phyloP scores from a whole-genome alignment of 2,797 vertebrate genomes.

The Atherinosoma microstoma region DNA sequence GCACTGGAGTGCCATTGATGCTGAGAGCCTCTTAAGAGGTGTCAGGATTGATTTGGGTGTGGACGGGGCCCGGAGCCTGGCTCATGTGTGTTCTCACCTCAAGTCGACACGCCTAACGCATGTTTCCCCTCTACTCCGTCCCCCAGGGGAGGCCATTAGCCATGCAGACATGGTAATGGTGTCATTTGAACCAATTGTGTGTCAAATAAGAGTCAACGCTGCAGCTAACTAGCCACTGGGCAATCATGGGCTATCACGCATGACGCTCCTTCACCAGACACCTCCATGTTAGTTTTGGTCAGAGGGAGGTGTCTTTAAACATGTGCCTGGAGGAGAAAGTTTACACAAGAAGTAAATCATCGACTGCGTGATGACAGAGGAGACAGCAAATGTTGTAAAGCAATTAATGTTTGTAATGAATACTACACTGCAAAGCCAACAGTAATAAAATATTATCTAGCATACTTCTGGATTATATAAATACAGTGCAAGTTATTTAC shows the following conservation, averaged over 20 bases:
- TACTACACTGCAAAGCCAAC: conserved; percentile 33
- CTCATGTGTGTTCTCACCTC: conserved; percentile 87
- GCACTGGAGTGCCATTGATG: conserved; percentile 80
- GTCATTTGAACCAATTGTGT: conserved; percentile 84
- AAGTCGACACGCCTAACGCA: conserved; percentile 78
- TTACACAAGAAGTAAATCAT: conserved; percentile 62
- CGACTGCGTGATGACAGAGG: conserved; percentile 54
- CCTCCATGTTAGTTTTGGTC: conserved; percentile 50
- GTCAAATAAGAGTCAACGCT: conserved; percentile 79
- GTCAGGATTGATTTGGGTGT: conserved; percentile 80
- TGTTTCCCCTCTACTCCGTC: conserved; percentile 67
- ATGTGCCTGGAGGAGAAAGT: conserved; percentile 36
- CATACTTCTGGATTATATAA: conserved; percentile 8
- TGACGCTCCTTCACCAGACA: conserved; percentile 45
- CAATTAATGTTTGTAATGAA: conserved; percentile 67
- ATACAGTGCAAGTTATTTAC: conserved; percentile 22
- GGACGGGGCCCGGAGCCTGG: conserved; percentile 74
- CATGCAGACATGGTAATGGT: conserved; percentile 84
- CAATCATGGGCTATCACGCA: conserved; percentile 59
- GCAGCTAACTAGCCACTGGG: conserved; percentile 72
- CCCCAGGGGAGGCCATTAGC: conserved; percentile 83
- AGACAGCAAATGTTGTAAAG: conserved; percentile 63
- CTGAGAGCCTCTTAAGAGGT: conserved; percentile 83
- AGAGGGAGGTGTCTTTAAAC: conserved; percentile 43
- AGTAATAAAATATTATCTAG: conserved; percentile 50